Percentiles rank a stretch among this genome's conserved stretches.
Evolutionary conservation across 2,888 invertebrate species (phyloP).

Genomic region (Tachystola acroxantha): DNA sequence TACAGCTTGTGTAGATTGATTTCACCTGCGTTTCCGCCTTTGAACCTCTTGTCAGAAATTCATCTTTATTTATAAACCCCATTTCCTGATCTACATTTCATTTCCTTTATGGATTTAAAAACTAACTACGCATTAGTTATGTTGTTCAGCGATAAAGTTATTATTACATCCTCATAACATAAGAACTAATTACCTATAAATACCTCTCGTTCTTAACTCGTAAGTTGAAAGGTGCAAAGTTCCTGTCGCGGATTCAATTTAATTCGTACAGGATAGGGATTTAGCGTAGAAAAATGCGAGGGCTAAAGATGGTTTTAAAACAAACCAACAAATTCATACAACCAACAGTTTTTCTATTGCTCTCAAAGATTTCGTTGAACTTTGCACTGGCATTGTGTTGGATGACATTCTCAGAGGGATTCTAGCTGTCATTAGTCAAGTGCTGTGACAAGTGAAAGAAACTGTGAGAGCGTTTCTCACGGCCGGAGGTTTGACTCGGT

Average conservation of each 20-base stretch:
- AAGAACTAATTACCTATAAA: too few species aligned
- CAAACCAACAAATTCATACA: too few species aligned
- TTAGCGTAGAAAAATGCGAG: too few species aligned
- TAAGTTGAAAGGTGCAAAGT: too few species aligned
- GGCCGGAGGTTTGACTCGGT: slow-evolving; percentile 39
- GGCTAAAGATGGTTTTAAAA: too few species aligned
- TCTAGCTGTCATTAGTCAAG: slow-evolving; percentile 41
- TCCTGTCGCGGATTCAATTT: too few species aligned
- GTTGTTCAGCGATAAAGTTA: not conserved
- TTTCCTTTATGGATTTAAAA: slow-evolving; percentile 24
- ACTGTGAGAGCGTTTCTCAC: slow-evolving; percentile 55
- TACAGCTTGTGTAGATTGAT: not conserved
- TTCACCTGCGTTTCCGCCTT: slow-evolving; percentile 9
- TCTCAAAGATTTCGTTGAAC: slow-evolving; percentile 31
- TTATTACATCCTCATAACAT: too few species aligned
- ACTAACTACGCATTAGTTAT: slow-evolving; percentile 14
- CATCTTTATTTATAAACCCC: slow-evolving; percentile 12
- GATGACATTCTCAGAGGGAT: slow-evolving; percentile 42
- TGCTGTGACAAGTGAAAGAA: slow-evolving; percentile 46
- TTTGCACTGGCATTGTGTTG: slow-evolving; percentile 30
- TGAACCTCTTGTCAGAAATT: not conserved
- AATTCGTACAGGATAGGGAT: too few species aligned
- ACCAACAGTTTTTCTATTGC: too few species aligned
- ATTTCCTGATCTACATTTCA: slow-evolving; percentile 26
- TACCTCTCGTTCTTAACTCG: too few species aligned